Evolutionary conservation across 1,140 invertebrate genomes (phyloP).

Genomic region (Lepeophtheirus salmonis): DNA sequence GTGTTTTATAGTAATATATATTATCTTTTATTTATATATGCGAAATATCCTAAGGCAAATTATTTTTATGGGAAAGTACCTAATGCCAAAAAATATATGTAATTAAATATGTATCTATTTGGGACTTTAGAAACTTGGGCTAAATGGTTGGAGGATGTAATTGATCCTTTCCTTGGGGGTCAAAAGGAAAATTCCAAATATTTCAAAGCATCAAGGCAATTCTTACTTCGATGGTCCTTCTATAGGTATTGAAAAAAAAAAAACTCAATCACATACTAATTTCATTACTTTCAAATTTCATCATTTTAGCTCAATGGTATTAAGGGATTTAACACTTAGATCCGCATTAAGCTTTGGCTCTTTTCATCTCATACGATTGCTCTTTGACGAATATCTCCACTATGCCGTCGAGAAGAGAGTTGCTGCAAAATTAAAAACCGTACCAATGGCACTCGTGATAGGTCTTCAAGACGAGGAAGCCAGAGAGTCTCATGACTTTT

Average conservation of each 20-base stretch:
- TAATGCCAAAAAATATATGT: too few relatives aligned
- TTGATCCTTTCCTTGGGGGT: constrained; percentile 60
- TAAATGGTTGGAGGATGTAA: constrained; percentile 80
- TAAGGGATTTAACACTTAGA: constrained; percentile 76
- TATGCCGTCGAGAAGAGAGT: constrained; percentile 94
- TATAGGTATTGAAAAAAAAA: constrained; percentile 46
- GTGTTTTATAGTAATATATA: too few relatives aligned
- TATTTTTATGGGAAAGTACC: too few relatives aligned
- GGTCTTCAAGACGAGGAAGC: background rate
- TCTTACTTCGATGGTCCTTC: constrained; percentile 96
- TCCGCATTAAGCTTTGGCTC: constrained; percentile 95
- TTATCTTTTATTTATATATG: too few relatives aligned
- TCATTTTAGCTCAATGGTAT: constrained; percentile 69
- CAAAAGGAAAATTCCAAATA: constrained; percentile 65
- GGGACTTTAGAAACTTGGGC: constrained; percentile 95
- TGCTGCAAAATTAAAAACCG: constrained; percentile 31
- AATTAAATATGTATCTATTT: too few relatives aligned
- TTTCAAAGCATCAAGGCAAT: constrained; percentile 74
- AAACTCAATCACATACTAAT: background rate
- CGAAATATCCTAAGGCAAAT: too few relatives aligned
- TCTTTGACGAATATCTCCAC: constrained; percentile 99
- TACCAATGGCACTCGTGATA: constrained; percentile 1
- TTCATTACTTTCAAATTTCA: constrained; percentile 14
- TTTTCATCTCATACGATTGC: constrained; percentile 88
- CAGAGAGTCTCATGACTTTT: background rate